These are phyloP conservation scores for Trisateles emortualis DNA, from an alignment of 2,888 invertebrate species.

Conservation along the genomic window DNA sequence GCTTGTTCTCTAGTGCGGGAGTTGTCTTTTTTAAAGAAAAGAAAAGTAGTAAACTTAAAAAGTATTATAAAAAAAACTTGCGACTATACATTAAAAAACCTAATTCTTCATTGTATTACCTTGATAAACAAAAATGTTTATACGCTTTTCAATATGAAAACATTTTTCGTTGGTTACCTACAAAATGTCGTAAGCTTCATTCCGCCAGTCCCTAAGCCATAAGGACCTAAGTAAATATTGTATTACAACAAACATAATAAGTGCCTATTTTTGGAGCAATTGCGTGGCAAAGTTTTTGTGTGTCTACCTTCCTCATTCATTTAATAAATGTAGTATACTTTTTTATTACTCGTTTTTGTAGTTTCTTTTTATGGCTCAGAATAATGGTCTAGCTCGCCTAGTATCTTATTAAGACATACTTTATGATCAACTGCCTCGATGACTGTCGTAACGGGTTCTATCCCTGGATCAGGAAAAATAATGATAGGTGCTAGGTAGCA, in stretches of 20 bases:
- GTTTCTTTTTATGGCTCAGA: neutral
- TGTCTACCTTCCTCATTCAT: slow-evolving; percentile 32
- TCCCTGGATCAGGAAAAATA: too few species aligned
- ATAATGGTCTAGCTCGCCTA: too few species aligned
- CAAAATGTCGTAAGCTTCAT: slow-evolving; percentile 10
- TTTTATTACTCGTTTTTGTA: slow-evolving; percentile 6
- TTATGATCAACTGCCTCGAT: too few species aligned
- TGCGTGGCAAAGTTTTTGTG: slow-evolving; percentile 40
- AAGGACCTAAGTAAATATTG: slow-evolving; percentile 57
- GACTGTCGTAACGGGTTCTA: too few species aligned
- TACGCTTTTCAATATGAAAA: neutral
- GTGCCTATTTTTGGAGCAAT: slow-evolving; percentile 44
- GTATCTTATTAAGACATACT: too few species aligned
- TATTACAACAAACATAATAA: slow-evolving; percentile 51
- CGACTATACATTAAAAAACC: too few species aligned
- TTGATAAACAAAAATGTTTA: neutral
- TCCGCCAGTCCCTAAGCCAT: slow-evolving; percentile 20
- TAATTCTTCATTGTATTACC: too few species aligned
- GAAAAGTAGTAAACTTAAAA: too few species aligned
- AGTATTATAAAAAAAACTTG: too few species aligned
- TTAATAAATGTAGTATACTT: slow-evolving; percentile 37
- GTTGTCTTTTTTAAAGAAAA: too few species aligned
- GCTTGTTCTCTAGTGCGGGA: too few species aligned
- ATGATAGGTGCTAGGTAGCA: too few species aligned
- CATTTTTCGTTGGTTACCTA: slow-evolving; percentile 8